Percentiles rank a stretch among this genome's conserved stretches.
Conservation (phyloP, 2,888 invertebrate species). For the Napeogenes sylphis region DNA sequence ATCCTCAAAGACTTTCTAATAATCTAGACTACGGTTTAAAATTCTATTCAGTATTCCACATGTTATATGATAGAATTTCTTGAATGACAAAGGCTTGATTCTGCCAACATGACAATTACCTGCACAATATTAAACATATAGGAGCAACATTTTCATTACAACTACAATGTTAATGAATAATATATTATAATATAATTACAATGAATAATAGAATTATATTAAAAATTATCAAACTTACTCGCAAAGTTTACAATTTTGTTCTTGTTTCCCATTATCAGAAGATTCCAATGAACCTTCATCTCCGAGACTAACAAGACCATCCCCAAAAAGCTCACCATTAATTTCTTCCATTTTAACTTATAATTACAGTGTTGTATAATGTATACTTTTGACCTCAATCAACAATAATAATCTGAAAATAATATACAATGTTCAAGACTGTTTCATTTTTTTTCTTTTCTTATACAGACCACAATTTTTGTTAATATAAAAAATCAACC, state of each 20-base stretch:
- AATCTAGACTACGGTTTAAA: too few species aligned
- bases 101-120: too few species aligned
- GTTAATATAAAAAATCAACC: too few species aligned
- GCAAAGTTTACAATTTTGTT: constrained; percentile 82
- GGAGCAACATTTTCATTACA: neutral
- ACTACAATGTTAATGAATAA: neutral
- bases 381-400: constrained; percentile 62
- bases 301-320: constrained; percentile 68
- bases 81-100: too few species aligned
- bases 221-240: constrained; percentile 65
- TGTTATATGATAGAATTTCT: too few species aligned
- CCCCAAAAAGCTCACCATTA: constrained; percentile 74
- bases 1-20: too few species aligned
- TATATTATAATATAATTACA: too few species aligned
- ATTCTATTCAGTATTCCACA: too few species aligned
- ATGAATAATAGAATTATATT: neutral
- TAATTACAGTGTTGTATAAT: constrained; percentile 66
- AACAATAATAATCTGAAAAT: constrained; percentile 66
- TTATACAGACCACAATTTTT: neutral
- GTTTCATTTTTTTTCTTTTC: neutral
- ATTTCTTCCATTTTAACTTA: constrained; percentile 80
- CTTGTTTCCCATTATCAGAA: constrained; percentile 70
- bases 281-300: constrained; percentile 75
- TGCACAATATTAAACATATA: too few species aligned
- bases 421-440: neutral